These are phyloP conservation scores for Carcina quercana DNA, from an alignment of 2,888 invertebrate genomes.

Conservation along the genomic window DNA sequence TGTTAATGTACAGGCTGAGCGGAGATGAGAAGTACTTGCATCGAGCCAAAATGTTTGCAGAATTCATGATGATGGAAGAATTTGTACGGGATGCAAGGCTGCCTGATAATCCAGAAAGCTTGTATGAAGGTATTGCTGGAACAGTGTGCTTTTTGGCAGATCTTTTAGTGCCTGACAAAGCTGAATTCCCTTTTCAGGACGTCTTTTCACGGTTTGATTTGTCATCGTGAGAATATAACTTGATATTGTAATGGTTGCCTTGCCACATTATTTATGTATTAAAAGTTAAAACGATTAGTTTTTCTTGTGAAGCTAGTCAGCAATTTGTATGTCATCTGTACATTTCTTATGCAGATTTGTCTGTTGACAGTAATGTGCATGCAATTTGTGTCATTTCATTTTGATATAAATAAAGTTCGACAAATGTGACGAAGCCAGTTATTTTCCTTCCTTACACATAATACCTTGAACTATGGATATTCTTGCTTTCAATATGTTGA, in stretches of 20 bases:
- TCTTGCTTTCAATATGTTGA: slow-evolving; percentile 6
- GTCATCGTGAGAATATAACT: too few species aligned
- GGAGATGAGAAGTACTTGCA: slow-evolving; percentile 81
- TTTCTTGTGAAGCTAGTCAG: too few species aligned
- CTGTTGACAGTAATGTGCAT: too few species aligned
- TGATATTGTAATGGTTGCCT: too few species aligned
- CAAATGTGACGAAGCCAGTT: too few species aligned
- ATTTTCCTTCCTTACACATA: slow-evolving; percentile 6
- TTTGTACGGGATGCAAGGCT: slow-evolving; percentile 79
- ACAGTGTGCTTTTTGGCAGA: slow-evolving; percentile 89
- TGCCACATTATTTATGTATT: too few species aligned
- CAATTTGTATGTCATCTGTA: too few species aligned
- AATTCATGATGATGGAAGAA: slow-evolving; percentile 79
- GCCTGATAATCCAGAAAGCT: slow-evolving; percentile 88
- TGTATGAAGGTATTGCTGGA: slow-evolving; percentile 92
- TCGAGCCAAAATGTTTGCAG: slow-evolving; percentile 83
- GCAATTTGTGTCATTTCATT: too few species aligned
- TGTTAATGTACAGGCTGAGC: slow-evolving; percentile 84
- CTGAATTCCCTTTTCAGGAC: slow-evolving; percentile 90
- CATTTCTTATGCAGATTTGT: neutral
- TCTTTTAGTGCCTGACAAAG: slow-evolving; percentile 80
- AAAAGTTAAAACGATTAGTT: too few species aligned
- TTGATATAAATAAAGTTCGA: too few species aligned
- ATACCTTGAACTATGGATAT: too few species aligned
- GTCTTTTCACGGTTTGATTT: too few species aligned